Evolutionary conservation across 2,113 vertebrate species (phyloP).

Genomic region (Brachirus orientalis): DNA sequence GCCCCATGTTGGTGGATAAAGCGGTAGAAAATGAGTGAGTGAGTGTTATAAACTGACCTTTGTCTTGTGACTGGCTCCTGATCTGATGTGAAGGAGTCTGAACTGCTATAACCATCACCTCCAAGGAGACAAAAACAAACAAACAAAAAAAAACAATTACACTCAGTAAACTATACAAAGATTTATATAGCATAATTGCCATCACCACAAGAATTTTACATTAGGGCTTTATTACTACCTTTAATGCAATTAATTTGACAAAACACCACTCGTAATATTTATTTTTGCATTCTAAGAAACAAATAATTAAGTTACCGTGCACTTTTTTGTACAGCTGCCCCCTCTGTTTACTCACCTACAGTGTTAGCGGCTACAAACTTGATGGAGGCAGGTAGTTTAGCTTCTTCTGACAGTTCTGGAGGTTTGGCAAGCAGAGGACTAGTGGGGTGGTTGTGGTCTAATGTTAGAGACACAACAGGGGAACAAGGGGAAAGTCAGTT

Average conservation of each 20-base stretch:
- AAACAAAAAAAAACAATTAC: background rate
- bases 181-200: too few relatives aligned
- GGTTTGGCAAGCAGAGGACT: constrained; percentile 93
- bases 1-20: too few relatives aligned
- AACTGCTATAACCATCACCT: constrained; percentile 98
- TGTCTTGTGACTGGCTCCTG: constrained; percentile 94
- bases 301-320: too few relatives aligned
- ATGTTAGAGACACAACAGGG: constrained; percentile 4
- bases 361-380: constrained; percentile 92
- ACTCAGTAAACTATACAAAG: background rate
- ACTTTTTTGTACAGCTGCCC: too few relatives aligned
- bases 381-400: constrained; percentile 88
- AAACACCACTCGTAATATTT: too few relatives aligned
- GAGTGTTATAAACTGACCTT: constrained; percentile 81
- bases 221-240: too few relatives aligned
- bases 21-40: too few relatives aligned
- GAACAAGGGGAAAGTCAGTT: background rate
- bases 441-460: constrained; percentile 93
- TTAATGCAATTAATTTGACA: too few relatives aligned
- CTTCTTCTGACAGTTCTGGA: constrained; percentile 92
- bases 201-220: too few relatives aligned
- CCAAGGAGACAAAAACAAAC: background rate
- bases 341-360: constrained; percentile 83
- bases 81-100: constrained; percentile 95
- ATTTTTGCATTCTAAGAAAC: too few relatives aligned